A percentile compares a stretch with the other conserved stretches of the same genome.
Conservation (phyloP, 2,797 vertebrate genomes). For the Liparis tanakae region DNA sequence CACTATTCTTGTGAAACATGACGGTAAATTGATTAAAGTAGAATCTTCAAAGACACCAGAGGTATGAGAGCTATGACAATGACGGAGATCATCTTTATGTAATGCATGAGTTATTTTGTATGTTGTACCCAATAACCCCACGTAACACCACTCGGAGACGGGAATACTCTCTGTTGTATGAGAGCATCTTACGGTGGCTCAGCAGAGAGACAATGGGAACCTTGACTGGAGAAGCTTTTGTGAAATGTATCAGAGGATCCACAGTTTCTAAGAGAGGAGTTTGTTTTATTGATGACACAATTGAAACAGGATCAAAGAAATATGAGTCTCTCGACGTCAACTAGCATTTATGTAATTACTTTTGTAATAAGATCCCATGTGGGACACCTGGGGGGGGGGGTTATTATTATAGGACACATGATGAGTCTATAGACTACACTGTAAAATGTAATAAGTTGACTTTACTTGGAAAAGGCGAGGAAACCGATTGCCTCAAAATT, state of each 20-base stretch:
- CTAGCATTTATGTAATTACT: too few species aligned
- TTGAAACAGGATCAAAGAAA: neutral
- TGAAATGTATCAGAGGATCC: neutral
- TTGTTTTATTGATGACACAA: neutral
- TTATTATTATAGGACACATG: conserved; percentile 10
- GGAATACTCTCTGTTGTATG: conserved; percentile 8
- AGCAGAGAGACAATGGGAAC: conserved; percentile 6
- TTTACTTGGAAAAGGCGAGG: too few species aligned
- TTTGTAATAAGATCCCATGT: neutral
- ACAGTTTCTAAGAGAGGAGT: neutral
- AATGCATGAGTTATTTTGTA: neutral
- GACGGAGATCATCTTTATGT: conserved; percentile 1
- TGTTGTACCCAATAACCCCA: neutral
- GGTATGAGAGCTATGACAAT: neutral
- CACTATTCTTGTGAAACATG: neutral
- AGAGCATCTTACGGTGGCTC: conserved; percentile 12
- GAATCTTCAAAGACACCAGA: neutral
- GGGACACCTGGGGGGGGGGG: too few species aligned
- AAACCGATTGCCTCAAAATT: too few species aligned
- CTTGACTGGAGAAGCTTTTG: neutral
- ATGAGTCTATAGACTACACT: too few species aligned
- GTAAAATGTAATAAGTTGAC: too few species aligned
- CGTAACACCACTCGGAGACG: neutral
- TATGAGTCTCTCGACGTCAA: too few species aligned
- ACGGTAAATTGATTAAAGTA: conserved; percentile 2